These are phyloP conservation scores for Desmophyllum pertusum DNA, from an alignment of 92 coral and sea anemone genomes.

Conservation along the genomic window DNA sequence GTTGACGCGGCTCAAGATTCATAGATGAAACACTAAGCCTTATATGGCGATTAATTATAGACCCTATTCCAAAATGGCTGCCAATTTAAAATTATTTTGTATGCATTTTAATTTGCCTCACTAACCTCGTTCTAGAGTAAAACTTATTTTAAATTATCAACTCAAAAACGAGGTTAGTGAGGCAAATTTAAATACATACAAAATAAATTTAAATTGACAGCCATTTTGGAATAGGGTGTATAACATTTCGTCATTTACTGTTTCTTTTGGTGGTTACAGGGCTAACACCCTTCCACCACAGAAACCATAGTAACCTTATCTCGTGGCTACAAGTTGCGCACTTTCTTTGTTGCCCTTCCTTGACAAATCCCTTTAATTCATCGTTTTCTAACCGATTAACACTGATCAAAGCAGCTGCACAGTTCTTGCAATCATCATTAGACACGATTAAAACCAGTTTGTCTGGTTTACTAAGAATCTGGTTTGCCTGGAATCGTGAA, in stretches of 20 bases:
- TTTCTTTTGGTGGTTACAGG: not conserved
- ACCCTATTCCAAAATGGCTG: too few relatives aligned
- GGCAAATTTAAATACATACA: too few relatives aligned
- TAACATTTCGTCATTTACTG: not conserved
- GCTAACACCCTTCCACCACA: not conserved
- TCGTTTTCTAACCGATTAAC: not conserved
- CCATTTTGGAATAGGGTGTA: too few relatives aligned
- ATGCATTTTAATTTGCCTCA: too few relatives aligned
- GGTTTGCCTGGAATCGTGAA: conserved; percentile 53
- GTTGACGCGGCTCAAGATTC: too few relatives aligned
- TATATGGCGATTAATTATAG: not conserved
- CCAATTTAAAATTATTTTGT: too few relatives aligned
- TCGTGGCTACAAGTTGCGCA: not conserved
- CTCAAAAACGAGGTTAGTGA: too few relatives aligned
- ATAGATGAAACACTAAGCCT: not conserved
- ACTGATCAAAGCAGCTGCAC: not conserved
- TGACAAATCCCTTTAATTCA: not conserved
- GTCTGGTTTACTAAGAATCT: not conserved
- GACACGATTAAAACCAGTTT: conserved; percentile 2
- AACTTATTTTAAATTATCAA: too few relatives aligned
- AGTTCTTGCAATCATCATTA: not conserved
- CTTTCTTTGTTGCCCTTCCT: not conserved
- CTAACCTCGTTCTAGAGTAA: too few relatives aligned
- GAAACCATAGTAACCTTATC: not conserved
- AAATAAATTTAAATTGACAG: too few relatives aligned